Conservation (phyloP, 2,113 vertebrate genomes). For the Odocoileus hemionus region DNA sequence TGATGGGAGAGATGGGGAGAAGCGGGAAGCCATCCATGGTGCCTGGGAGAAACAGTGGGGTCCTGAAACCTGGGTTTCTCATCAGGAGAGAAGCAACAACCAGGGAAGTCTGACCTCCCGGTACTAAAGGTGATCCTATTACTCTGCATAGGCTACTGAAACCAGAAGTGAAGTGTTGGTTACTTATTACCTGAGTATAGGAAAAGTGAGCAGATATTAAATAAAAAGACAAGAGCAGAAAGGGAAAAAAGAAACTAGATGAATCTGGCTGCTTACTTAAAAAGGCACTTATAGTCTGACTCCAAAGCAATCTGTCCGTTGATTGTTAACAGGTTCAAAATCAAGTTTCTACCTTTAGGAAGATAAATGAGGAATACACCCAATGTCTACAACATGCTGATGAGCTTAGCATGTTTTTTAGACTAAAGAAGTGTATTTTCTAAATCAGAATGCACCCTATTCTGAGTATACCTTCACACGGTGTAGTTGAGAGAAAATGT, state of each 20-base stretch:
- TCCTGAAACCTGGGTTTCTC: not conserved
- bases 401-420: not conserved
- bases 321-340: not conserved
- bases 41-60: not conserved
- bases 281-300: not conserved
- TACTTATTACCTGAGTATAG: not conserved
- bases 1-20: not conserved
- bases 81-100: not conserved
- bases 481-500: not conserved
- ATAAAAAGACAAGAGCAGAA: not conserved
- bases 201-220: not conserved
- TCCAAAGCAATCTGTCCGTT: not conserved
- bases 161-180: not conserved
- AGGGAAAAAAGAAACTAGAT: not conserved
- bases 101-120: not conserved
- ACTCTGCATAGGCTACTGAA: not conserved
- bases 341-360: not conserved
- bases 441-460: not conserved
- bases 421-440: not conserved
- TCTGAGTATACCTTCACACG: not conserved
- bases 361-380: not conserved
- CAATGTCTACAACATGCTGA: not conserved
- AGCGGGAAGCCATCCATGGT: too few species aligned
- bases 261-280: not conserved
- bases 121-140: not conserved